Evolutionary conservation across 2,113 vertebrate genomes (phyloP), one percentile per base, ranked within the genome.

Genomic region (Oreocharis arfaki): DNA sequence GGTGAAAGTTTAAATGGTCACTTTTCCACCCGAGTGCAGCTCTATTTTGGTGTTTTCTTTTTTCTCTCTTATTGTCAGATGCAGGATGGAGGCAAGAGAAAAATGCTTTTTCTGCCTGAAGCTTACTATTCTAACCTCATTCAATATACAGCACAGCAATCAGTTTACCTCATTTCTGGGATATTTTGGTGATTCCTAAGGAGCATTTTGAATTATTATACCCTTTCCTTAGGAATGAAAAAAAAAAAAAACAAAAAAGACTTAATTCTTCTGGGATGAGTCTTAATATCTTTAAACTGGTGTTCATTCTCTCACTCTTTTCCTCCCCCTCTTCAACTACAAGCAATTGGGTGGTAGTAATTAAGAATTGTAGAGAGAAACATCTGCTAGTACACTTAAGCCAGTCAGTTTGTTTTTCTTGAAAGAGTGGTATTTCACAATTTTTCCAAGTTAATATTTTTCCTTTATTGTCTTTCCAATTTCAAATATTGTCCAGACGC

Each of bases 401-500:
- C 93, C 97, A 97, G 96, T 93, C 88, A 97, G 94, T 95, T 96
- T 94, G 93, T 95, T 96, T 97, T 97, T 96, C 44, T 60, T 95
- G 95, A 95, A 91, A 96, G 95, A 97, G 95, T 97, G 91, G 89
- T 84, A 95, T 97, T 97, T 97, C 97, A 94, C 96, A 95, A 97
- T 89, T 95, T 97, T 97, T 97, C 97, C 95, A 96, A 97, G 93
- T 93, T 96, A 97, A 92, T 94, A 93, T 93, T 96, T 97, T 95
- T 82, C 77, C 96, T 97, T 97, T 97, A 96, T 97, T 97, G 95
- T 96, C 92, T 96, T 97, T 97, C 97, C 97, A 97, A 87, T 96
- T 96, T 94, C 87, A 93, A 94, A 97, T 96, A 96, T 96, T 95
- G 92, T 97, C 95, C 96, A 97, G 96, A 95, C 80, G 0, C 88